Evolutionary conservation across 1,140 invertebrate species (phyloP).

Genomic region (Camponotus floridanus): DNA sequence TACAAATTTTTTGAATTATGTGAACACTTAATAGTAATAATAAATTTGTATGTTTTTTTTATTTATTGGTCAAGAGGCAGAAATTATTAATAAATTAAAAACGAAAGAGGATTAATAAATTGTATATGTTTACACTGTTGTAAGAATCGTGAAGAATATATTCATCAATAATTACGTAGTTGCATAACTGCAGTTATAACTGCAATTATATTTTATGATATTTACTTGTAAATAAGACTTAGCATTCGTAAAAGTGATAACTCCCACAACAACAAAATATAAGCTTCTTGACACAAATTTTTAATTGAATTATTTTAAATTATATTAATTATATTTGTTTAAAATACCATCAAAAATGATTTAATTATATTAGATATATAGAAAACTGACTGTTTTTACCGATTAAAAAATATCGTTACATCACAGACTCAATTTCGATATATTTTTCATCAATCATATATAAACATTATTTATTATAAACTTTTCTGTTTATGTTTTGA

Average conservation of each 20-base stretch:
- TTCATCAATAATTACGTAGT: neutral
- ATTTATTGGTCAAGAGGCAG: constrained; percentile 8
- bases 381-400: neutral
- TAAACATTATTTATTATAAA: constrained; percentile 8
- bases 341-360: neutral
- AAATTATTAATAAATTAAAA: neutral
- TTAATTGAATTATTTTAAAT: neutral
- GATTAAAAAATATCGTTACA: neutral
- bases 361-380: neutral
- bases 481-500: constrained; percentile 9
- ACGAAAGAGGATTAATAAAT: too few species aligned
- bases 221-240: constrained; percentile 1
- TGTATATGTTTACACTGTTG: constrained; percentile 1
- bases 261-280: neutral
- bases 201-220: neutral
- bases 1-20: neutral
- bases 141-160: neutral
- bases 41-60: neutral
- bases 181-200: neutral
- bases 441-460: neutral
- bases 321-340: neutral
- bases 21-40: neutral
- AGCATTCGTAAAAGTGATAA: neutral
- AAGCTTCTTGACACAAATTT: neutral
- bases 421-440: neutral